Evolutionary conservation across 2,888 invertebrate genomes (phyloP).

Genomic region (Actias luna): DNA sequence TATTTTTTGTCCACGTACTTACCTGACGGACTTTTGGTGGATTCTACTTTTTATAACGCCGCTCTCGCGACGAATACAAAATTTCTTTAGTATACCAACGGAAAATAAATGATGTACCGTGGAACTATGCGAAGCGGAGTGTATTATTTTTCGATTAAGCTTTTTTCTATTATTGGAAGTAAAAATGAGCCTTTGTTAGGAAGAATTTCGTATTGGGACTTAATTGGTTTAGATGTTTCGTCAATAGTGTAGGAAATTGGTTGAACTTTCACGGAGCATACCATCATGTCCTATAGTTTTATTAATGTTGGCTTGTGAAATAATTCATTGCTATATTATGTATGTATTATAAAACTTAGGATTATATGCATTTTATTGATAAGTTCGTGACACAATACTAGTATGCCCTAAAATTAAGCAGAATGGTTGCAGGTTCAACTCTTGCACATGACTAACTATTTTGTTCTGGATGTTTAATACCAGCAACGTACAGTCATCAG

Average conservation of each 20-base stretch:
- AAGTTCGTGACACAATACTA: no score
- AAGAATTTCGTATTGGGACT: conserved; percentile 4
- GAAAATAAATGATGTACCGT: conserved; percentile 75
- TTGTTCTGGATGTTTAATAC: no score
- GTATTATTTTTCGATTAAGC: conserved; percentile 68
- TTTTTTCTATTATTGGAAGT: conserved; percentile 41
- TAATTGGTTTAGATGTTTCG: conserved; percentile 11
- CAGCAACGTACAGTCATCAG: no score
- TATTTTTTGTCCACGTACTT: conserved; percentile 79
- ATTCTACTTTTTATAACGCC: conserved; percentile 73
- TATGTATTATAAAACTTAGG: neutral
- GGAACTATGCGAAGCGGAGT: conserved; percentile 57
- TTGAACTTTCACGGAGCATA: neutral
- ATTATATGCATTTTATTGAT: neutral
- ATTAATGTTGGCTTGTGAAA: neutral
- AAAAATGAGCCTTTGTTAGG: conserved; percentile 19
- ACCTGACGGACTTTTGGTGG: conserved; percentile 77
- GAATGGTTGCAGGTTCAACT: no score
- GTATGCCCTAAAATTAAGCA: no score
- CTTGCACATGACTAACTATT: no score
- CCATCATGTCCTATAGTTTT: neutral
- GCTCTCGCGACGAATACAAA: conserved; percentile 77
- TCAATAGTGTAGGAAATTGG: neutral
- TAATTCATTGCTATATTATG: neutral
- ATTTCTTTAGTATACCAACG: conserved; percentile 70